Evolutionary conservation across 2,888 invertebrate genomes (phyloP), one percentile per base, ranked within the genome.

Genomic region (Seira ritae): DNA sequence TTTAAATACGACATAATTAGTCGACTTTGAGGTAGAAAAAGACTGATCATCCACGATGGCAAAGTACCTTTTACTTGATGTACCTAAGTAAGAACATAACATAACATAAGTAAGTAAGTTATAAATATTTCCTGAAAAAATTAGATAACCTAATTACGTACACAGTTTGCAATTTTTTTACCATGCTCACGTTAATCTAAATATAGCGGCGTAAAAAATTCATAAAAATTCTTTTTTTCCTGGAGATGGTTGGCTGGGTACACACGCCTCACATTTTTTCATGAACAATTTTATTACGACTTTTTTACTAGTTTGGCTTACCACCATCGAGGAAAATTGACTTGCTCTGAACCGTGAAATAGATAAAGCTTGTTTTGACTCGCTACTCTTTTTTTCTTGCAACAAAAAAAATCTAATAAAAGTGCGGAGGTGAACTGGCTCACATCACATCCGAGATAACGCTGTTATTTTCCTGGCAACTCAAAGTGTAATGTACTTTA

Each of bases 321-420:
- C 62, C 62, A 62, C 4, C 62, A 22, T 10, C 2, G 72, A 24
- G 19, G 70, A 79, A 72, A 79, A 66, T 24, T 79, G 67, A 31
- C 24, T 66, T 67, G 37, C 66, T 71, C 10, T 82, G 77, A 77
- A 82, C 82, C 77, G 77, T 82, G 72, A 82, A 82, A 73, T 68
- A 77, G 82, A 77, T 82, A 82, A 62, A 77, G 76, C 75, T n/a
- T 62, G 22, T 62, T 62, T 31, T 20, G 20, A 22, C 62, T 31
- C 8, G 31, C 31, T 31, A 31, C 31, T 31, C 12, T 55, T 31
- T 31, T 55, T 55, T 31, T 31, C 50, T n/a, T 50, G 50, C 12
- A 50, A 12, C 50, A 62, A 62, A 62, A 12, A 60, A 60, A 62
- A 62, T 50, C 50, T 50, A 50, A 50, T 50, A 22, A 62, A 62